Conservation (phyloP, 2,888 invertebrate genomes). For the Agelastica alni region DNA sequence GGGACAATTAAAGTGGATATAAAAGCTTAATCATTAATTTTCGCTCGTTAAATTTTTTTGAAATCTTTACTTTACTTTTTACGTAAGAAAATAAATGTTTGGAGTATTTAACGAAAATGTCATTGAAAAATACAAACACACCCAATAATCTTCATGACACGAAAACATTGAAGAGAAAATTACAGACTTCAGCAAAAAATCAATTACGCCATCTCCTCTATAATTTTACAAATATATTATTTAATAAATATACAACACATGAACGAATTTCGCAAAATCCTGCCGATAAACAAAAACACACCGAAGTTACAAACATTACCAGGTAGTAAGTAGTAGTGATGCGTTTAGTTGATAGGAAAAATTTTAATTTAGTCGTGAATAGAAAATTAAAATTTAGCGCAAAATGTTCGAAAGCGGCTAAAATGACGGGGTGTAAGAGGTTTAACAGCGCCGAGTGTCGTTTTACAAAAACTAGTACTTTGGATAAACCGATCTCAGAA, state of each 20-base stretch:
- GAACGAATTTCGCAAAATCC: slow-evolving; percentile 26
- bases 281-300: slow-evolving; percentile 15
- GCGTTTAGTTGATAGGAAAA: neutral
- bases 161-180: slow-evolving; percentile 21
- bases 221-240: slow-evolving; percentile 25
- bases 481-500: slow-evolving; percentile 41
- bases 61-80: no score
- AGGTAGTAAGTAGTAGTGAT: neutral
- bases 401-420: slow-evolving; percentile 40
- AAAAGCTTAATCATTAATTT: no score
- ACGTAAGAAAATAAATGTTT: no score
- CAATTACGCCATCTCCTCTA: slow-evolving; percentile 18
- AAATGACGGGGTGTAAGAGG: slow-evolving; percentile 40
- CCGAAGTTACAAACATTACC: slow-evolving; percentile 3
- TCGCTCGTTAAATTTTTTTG: no score
- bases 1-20: no score
- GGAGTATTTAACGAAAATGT: neutral
- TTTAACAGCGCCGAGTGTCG: slow-evolving; percentile 35
- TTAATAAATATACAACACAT: slow-evolving; percentile 23
- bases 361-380: slow-evolving; percentile 25
- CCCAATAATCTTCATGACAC: slow-evolving; percentile 22
- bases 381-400: slow-evolving; percentile 34
- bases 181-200: slow-evolving; percentile 19
- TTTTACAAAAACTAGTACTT: slow-evolving; percentile 32
- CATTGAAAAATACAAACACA: slow-evolving; percentile 7